Percentiles rank a stretch among this genome's conserved stretches.
Conservation (phyloP, 2,888 invertebrate genomes). For the Ochropleura leucogaster region DNA sequence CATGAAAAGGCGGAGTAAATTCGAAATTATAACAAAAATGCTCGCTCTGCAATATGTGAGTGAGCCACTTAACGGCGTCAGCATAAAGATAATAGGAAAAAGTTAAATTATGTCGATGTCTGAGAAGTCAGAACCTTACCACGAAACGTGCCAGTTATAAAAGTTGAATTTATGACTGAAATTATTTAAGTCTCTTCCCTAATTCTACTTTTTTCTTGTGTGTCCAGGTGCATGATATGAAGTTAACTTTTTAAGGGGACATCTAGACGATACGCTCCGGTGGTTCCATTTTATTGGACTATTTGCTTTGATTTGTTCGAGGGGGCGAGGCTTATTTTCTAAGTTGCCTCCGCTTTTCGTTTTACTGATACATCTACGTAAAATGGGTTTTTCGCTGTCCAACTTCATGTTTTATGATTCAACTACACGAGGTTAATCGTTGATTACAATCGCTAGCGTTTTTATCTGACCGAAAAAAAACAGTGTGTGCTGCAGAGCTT, state of each 20-base stretch:
- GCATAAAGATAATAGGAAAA: slow-evolving; percentile 90
- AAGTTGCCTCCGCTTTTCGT: slow-evolving; percentile 57
- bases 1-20: slow-evolving; percentile 63
- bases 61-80: slow-evolving; percentile 85
- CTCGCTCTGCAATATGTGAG: slow-evolving; percentile 83
- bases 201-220: slow-evolving; percentile 82
- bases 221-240: slow-evolving; percentile 87
- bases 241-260: slow-evolving; percentile 80
- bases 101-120: slow-evolving; percentile 90
- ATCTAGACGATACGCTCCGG: slow-evolving; percentile 74
- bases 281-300: slow-evolving; percentile 80
- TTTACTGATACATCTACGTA: slow-evolving; percentile 19
- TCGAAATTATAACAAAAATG: slow-evolving; percentile 79
- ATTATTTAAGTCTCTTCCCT: slow-evolving; percentile 87
- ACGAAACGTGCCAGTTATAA: slow-evolving; percentile 82
- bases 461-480: neutral
- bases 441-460: neutral
- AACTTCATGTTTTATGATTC: slow-evolving; percentile 25
- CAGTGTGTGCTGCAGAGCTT: neutral
- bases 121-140: slow-evolving; percentile 72
- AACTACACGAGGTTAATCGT: neutral
- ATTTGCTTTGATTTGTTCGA: slow-evolving; percentile 80
- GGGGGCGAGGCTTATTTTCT: slow-evolving; percentile 67
- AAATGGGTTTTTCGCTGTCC: slow-evolving; percentile 28
- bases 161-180: slow-evolving; percentile 88